phyloP scores from a whole-genome alignment of 2,797 vertebrate species.

The Arnoldichthys spilopterus region DNA sequence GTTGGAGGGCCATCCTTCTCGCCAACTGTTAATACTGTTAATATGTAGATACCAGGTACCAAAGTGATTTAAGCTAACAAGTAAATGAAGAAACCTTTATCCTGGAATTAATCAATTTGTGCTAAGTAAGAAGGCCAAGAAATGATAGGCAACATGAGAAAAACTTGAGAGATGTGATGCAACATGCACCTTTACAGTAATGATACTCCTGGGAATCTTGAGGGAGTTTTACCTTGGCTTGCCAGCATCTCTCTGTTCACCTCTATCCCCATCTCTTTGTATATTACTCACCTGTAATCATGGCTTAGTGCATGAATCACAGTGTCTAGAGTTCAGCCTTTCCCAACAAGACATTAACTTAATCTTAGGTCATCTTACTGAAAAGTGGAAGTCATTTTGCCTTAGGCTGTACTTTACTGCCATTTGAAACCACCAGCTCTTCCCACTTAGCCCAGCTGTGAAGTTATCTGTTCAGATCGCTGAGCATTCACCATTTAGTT shows the following conservation, averaged over 20 bases:
- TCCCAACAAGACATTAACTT: constrained; percentile 24
- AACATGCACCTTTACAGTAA: not conserved
- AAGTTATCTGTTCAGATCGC: not conserved
- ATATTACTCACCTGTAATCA: constrained; percentile 12
- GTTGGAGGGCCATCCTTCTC: not conserved
- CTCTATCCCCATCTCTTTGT: constrained; percentile 17
- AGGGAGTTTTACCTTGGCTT: constrained; percentile 36
- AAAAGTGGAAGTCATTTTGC: constrained; percentile 17
- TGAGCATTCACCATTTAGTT: not conserved
- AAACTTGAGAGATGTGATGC: not conserved
- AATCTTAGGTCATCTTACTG: constrained; percentile 19
- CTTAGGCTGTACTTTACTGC: constrained; percentile 4
- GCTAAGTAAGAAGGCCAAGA: not conserved
- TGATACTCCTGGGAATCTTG: constrained; percentile 14
- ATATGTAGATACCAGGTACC: too few species aligned
- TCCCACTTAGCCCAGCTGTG: not conserved
- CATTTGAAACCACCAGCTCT: constrained; percentile 5
- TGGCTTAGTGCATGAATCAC: constrained; percentile 30
- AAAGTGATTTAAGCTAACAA: not conserved
- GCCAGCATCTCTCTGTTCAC: constrained; percentile 27
- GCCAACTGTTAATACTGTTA: too few species aligned
- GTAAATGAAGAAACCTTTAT: not conserved
- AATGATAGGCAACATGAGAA: not conserved
- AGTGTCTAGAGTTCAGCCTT: constrained; percentile 23
- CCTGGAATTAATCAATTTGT: not conserved